Base-by-base conservation (phyloP, 2,113 vertebrate genomes). In the Prochilodus magdalenae region DNA sequence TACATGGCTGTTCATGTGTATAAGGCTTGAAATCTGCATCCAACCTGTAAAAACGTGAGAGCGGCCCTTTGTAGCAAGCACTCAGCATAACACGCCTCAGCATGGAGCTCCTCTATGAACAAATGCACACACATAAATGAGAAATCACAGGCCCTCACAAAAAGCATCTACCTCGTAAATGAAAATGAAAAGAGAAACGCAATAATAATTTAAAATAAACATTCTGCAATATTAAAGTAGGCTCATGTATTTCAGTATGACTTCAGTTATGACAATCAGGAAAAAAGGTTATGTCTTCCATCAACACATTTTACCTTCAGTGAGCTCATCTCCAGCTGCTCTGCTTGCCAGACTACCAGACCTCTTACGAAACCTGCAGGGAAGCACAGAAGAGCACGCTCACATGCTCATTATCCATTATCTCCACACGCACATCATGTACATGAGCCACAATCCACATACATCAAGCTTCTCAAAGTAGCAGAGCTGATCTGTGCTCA, bases 31-130 rank as follows among this genome's bases (percentile, higher is more conserved):
- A 73, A 63, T 77, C 30, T 53, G 13, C 71, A 4, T 75, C 79
- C 57, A 29, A 89, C 95, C 93, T 96, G 95, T n/a, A 96, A 81
- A 88, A 96, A 95, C 5, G 94, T 95, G 83, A 96, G 94, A 83
- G 95, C 94, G 0, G 95, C 94, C 88, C 95, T 92, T 75, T 96
- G 95, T 49, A 96, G 91, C 83, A 95, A 90, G 84, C 95, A 96
- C 83, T 96, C 95, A 2, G 95, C 95, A 4, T 90, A 96, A 88
- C 95, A 96, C 78, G 89, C 93, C 44, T 96, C 95, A 47, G 95
- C 95, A 8, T 96, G 95, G 76, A 95, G 90, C 89, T 95, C 92
- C 88, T 92, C 95, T 96, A 86, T 82, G 90, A 85, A 88, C 79
- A 78, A 75, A 66, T 83, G 4, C 49, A 55, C 20, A 55, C 20